phyloP scores from a whole-genome alignment of 30 jellyfish, hydroid and myxozoan genomes.

The Cassiopea xamachana region DNA sequence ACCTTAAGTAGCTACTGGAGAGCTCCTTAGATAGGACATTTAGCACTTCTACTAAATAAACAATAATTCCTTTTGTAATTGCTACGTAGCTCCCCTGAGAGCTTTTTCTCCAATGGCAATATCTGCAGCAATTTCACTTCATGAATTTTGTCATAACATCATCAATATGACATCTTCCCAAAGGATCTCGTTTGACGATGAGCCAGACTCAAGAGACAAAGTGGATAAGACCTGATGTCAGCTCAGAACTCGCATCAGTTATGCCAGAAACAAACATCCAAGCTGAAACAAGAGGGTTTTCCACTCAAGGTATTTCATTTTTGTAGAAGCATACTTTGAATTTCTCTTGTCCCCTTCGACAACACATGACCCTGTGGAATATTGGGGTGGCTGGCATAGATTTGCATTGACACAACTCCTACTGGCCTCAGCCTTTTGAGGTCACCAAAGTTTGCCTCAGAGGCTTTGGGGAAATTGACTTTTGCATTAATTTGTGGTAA shows the following conservation, averaged over 20 bases:
- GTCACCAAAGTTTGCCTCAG: too few relatives aligned
- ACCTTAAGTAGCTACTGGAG: too few relatives aligned
- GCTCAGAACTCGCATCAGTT: constrained; percentile 91
- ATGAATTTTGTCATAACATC: neutral
- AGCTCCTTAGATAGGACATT: too few relatives aligned
- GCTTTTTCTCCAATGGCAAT: neutral
- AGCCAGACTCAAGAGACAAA: constrained; percentile 96
- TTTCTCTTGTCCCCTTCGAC: too few relatives aligned
- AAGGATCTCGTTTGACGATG: constrained; percentile 84
- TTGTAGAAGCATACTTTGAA: neutral
- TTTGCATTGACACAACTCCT: too few relatives aligned
- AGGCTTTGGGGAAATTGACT: too few relatives aligned
- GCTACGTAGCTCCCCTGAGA: neutral
- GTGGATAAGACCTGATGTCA: constrained; percentile 93
- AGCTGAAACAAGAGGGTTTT: constrained; percentile 49
- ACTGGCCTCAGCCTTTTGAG: too few relatives aligned
- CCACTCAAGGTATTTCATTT: constrained; percentile 46
- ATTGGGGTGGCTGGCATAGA: too few relatives aligned
- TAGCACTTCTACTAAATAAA: too few relatives aligned
- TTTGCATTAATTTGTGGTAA: too few relatives aligned
- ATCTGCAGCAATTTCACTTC: neutral
- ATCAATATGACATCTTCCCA: neutral
- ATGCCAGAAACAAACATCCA: constrained; percentile 74
- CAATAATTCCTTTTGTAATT: neutral
- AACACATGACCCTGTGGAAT: too few relatives aligned